Percentiles rank a stretch among this genome's conserved stretches.
These are phyloP conservation scores for Tenrec ecaudatus DNA, from an alignment of 2,113 vertebrate genomes.

Conservation along the genomic window DNA sequence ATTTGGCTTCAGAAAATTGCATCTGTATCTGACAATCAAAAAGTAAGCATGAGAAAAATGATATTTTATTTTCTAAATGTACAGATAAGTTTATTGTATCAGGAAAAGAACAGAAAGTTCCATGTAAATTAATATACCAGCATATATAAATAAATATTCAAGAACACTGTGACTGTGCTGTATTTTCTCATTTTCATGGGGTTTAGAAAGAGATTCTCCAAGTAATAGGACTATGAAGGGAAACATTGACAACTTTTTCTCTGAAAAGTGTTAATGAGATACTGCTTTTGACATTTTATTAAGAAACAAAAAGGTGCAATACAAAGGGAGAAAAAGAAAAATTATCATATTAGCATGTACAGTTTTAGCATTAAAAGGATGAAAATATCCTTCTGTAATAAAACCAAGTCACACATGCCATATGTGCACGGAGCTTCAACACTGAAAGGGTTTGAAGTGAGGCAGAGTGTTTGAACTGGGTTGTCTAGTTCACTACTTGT, in stretches of 20 bases:
- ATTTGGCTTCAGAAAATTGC: not conserved
- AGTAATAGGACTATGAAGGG: conserved; percentile 15
- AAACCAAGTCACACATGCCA: conserved; percentile 61
- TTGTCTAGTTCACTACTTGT: not conserved
- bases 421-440: conserved; percentile 59
- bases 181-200: conserved; percentile 7
- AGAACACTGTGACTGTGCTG: not conserved
- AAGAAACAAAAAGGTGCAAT: conserved; percentile 30
- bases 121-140: not conserved
- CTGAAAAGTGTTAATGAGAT: conserved; percentile 52
- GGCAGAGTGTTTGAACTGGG: not conserved
- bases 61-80: not conserved
- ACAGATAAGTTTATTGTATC: not conserved
- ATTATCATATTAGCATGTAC: not conserved
- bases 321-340: not conserved
- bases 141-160: not conserved
- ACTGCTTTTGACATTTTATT: conserved; percentile 45
- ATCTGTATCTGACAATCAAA: not conserved
- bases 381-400: conserved; percentile 56
- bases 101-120: conserved; percentile 7
- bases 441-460: conserved; percentile 23
- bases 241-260: conserved; percentile 25
- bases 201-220: conserved; percentile 10
- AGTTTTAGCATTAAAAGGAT: conserved; percentile 57
- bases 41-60: not conserved